A percentile compares a stretch with the other conserved stretches of the same genome.
phyloP scores from a whole-genome alignment of 1,140 invertebrate species.

The Papilio dardanus region DNA sequence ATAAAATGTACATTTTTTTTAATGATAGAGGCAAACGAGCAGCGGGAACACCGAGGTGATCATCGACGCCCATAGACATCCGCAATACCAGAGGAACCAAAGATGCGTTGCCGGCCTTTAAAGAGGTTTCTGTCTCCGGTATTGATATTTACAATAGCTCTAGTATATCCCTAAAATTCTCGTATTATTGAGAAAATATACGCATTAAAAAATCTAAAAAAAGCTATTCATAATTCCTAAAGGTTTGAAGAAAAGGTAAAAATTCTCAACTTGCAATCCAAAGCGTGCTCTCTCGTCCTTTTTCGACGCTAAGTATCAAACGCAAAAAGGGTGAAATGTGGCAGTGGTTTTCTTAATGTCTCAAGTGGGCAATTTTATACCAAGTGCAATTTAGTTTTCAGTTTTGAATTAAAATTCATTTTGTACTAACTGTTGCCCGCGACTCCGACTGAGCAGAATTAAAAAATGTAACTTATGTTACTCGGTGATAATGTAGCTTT shows the following conservation, averaged over 20 bases:
- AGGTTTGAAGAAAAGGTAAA: background rate
- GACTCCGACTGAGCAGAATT: too few relatives aligned
- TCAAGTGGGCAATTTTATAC: slow-evolving; percentile 17
- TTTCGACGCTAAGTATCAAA: slow-evolving; percentile 5
- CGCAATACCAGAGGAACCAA: too few relatives aligned
- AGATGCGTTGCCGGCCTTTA: too few relatives aligned
- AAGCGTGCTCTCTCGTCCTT: background rate
- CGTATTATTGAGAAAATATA: too few relatives aligned
- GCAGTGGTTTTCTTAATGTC: slow-evolving; percentile 21
- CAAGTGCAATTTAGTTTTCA: background rate
- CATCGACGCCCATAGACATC: too few relatives aligned
- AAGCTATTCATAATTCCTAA: background rate
- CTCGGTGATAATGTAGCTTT: too few relatives aligned
- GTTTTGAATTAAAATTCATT: background rate
- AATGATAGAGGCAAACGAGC: too few relatives aligned
- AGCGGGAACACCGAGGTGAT: too few relatives aligned
- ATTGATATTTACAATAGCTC: too few relatives aligned
- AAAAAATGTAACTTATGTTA: background rate
- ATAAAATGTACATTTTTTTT: too few relatives aligned
- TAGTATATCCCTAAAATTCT: background rate
- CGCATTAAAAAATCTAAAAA: background rate
- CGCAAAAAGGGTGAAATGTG: slow-evolving; percentile 9
- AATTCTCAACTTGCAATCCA: background rate
- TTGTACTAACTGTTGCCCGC: too few relatives aligned
- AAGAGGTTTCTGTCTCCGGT: too few relatives aligned